Conservation (phyloP, 2,797 vertebrate species). For the Lates japonicus region DNA sequence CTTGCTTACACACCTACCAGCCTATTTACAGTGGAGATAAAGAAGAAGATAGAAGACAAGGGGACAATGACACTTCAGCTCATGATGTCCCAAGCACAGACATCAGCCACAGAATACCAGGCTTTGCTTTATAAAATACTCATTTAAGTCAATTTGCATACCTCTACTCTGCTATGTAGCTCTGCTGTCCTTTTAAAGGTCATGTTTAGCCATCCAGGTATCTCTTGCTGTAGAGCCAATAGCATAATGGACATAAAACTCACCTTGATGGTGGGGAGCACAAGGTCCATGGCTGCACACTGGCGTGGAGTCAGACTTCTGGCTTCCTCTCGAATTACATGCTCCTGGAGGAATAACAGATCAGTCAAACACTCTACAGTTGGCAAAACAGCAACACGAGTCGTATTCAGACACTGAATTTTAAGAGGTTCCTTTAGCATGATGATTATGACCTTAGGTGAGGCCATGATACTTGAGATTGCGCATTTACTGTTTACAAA, state of each 20-base stretch:
- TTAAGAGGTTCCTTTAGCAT: neutral
- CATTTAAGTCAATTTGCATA: conserved; percentile 23
- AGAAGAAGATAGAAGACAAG: neutral
- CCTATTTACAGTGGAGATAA: neutral
- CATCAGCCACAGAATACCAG: neutral
- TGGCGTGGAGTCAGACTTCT: conserved; percentile 93
- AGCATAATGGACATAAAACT: conserved; percentile 37
- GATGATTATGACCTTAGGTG: neutral
- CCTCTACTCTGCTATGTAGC: conserved; percentile 6
- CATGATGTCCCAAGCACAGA: neutral
- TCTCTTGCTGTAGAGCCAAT: neutral
- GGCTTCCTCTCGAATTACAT: conserved; percentile 94
- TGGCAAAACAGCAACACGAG: neutral
- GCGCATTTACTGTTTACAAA: conserved; percentile 8
- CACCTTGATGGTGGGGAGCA: conserved; percentile 97
- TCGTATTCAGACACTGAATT: neutral
- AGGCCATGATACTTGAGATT: neutral
- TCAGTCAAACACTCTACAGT: conserved; percentile 24
- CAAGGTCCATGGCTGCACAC: conserved; percentile 95
- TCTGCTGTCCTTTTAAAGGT: conserved; percentile 35
- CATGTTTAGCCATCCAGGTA: neutral
- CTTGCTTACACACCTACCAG: neutral
- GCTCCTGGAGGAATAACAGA: conserved; percentile 87
- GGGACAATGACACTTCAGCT: neutral
- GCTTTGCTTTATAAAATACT: conserved; percentile 4